Evolutionary conservation across 2,113 vertebrate species (phyloP).

Genomic region (Hippocampus zosterae): DNA sequence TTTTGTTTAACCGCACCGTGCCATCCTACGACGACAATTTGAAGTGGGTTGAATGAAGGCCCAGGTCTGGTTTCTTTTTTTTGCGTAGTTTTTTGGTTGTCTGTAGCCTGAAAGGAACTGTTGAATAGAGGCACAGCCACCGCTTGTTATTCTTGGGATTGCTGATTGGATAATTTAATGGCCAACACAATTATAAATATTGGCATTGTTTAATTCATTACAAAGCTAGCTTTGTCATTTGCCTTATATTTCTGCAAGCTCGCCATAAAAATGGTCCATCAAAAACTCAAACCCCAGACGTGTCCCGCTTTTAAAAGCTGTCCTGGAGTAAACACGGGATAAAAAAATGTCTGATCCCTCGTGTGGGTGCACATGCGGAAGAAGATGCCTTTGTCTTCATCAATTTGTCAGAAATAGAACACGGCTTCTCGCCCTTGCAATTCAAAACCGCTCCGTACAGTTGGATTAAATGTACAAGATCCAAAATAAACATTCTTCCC

Average conservation of each 20-base stretch:
- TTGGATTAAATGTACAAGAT: background rate
- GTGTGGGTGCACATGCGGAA: background rate
- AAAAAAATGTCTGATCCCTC: background rate
- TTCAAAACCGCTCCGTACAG: background rate
- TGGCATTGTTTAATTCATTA: background rate
- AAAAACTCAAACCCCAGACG: background rate
- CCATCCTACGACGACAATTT: background rate
- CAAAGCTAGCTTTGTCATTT: background rate
- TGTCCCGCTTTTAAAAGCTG: background rate
- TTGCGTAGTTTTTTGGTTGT: no score
- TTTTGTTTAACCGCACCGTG: background rate
- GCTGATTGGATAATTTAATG: background rate
- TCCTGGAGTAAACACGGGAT: background rate
- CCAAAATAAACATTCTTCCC: background rate
- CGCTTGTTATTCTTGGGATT: background rate
- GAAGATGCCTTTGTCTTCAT: background rate
- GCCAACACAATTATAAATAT: background rate
- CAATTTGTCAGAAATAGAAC: background rate
- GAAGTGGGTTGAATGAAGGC: background rate
- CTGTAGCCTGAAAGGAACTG: background rate
- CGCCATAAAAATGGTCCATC: background rate
- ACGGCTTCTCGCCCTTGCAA: background rate
- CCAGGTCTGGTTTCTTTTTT: background rate
- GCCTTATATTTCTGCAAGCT: background rate
- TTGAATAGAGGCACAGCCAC: no score